Base-by-base conservation (phyloP, 2,113 vertebrate genomes). In the Microtus montanus region DNA sequence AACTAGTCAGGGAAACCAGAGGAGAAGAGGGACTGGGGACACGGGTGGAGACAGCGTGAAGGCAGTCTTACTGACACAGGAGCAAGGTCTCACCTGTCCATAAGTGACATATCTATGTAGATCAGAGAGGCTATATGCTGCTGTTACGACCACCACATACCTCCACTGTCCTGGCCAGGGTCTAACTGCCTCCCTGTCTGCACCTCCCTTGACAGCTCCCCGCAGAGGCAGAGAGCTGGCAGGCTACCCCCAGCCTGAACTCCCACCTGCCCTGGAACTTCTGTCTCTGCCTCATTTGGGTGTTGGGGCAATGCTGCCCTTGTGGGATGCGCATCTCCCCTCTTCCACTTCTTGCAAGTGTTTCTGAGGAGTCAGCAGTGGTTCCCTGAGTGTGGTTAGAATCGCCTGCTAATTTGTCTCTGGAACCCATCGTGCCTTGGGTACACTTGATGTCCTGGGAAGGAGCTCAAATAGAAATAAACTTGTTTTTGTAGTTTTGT, bases 401-500 rank as follows among this genome's bases (percentile, higher is more conserved):
- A 84, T 87, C 44, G 7, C 24, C 47, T 0, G 24, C 20, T 61
- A 28, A 10, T 73, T 58, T 79, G 41, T 75, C 15, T 35, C 70
- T 70, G 63, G 61, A 79, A 94, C 1, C 15, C 8, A 54, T 14
- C 63, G 35, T 35, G 49, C 24, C 38, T 66, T 52, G 44, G 11
- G n/a, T 26, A 70, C 4, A 85, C n/a, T 9, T 85, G n/a, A 86
- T 44, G 15, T 54, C 80, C 47, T 82, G 61, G 47, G 66, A 75
- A 85, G 73, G 61, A 70, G 77, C 83, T 8, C 80, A 47, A 74
- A 33, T 52, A 47, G 74, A 83, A 87, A 41, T 30, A 8, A 87
- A 74, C 15, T 52, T 90, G 24, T 96, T 78, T 68, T 66, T 78
- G 28, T 73, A 90, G 63, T 38, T 92, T 95, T 90, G 20, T 33